Conservation (phyloP, 2,888 invertebrate genomes). For the Apodemia mormo region DNA sequence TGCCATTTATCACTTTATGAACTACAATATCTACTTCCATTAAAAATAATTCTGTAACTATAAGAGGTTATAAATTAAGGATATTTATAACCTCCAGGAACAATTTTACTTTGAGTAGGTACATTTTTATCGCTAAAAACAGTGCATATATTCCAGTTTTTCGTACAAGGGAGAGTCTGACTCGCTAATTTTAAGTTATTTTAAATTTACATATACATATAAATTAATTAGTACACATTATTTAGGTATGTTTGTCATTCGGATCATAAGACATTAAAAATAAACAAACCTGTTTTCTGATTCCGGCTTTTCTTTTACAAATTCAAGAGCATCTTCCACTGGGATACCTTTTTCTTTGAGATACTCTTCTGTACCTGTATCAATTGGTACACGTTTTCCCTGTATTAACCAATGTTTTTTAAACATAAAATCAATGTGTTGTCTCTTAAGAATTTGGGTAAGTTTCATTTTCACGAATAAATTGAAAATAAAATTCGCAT, state of each 20-base stretch:
- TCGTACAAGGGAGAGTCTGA: not conserved
- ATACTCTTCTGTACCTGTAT: slow-evolving; percentile 78
- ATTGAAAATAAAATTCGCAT: no score
- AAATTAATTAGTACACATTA: no score
- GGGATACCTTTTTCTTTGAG: slow-evolving; percentile 81
- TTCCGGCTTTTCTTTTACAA: slow-evolving; percentile 69
- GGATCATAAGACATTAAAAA: not conserved
- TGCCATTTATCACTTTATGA: no score
- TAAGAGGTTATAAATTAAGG: not conserved
- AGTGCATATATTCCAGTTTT: not conserved
- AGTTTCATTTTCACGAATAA: slow-evolving; percentile 81
- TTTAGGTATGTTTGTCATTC: not conserved
- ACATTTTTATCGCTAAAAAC: no score
- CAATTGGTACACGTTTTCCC: slow-evolving; percentile 81
- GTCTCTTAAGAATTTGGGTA: slow-evolving; percentile 82
- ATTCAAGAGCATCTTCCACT: slow-evolving; percentile 83
- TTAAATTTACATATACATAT: no score
- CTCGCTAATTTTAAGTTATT: not conserved
- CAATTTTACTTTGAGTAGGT: not conserved
- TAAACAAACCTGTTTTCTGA: slow-evolving; percentile 50
- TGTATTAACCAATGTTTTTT: slow-evolving; percentile 87
- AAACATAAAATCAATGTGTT: slow-evolving; percentile 88
- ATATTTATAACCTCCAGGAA: not conserved
- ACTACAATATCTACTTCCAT: not conserved
- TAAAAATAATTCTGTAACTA: not conserved